Conservation (phyloP, 2,888 invertebrate species). For the Dastarcus helophoroides region DNA sequence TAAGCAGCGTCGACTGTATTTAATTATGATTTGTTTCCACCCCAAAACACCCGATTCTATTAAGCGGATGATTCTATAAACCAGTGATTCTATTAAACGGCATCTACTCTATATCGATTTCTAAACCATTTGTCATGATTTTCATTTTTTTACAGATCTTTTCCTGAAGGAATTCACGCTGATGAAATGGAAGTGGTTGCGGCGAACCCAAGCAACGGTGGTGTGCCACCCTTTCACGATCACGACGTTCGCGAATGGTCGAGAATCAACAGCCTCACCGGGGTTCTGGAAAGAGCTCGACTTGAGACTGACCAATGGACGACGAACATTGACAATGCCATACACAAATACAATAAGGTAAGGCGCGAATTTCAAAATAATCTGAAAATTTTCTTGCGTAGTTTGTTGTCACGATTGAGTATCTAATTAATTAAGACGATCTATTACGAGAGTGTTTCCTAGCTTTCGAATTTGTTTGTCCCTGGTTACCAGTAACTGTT, state of each 20-base stretch:
- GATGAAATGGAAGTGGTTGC: slow-evolving; percentile 35
- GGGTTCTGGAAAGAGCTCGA: slow-evolving; percentile 42
- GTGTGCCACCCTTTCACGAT: slow-evolving; percentile 38
- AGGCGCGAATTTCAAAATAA: slow-evolving; percentile 11
- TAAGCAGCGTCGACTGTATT: too few species aligned
- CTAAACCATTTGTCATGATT: slow-evolving; percentile 1
- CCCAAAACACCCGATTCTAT: too few species aligned
- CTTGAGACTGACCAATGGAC: slow-evolving; percentile 45
- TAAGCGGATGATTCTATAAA: not conserved
- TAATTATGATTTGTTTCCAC: too few species aligned
- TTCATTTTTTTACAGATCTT: slow-evolving; percentile 22
- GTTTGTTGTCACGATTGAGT: too few species aligned
- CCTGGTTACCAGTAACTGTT: too few species aligned
- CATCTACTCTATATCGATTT: not conserved
- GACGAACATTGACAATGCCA: slow-evolving; percentile 36
- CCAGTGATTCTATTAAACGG: slow-evolving; percentile 1
- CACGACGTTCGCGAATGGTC: slow-evolving; percentile 47
- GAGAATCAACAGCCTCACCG: slow-evolving; percentile 41
- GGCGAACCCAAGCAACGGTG: slow-evolving; percentile 27
- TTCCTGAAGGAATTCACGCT: slow-evolving; percentile 25
- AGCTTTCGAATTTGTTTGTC: too few species aligned
- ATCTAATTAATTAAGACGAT: too few species aligned
- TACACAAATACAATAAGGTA: slow-evolving; percentile 45
- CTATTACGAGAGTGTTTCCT: too few species aligned
- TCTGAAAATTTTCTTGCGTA: too few species aligned